Evolutionary conservation across 2,113 vertebrate genomes (phyloP).

Genomic region (Pelobates fuscus): DNA sequence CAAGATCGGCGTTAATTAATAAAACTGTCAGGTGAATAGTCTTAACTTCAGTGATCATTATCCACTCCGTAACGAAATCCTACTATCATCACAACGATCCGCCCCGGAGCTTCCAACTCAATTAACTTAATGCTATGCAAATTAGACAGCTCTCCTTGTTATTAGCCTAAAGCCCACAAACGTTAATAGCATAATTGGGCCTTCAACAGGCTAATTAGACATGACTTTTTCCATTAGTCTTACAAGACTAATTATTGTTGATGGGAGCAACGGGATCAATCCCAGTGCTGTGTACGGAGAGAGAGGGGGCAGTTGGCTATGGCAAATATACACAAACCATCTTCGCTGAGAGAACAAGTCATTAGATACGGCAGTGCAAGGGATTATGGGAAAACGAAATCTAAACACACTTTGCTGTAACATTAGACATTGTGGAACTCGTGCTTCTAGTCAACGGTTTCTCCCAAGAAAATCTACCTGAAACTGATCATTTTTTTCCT

Average conservation of each 20-base stretch:
- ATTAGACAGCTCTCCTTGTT: slow-evolving; percentile 82
- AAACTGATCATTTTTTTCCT: too few relatives aligned
- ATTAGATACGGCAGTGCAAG: neutral
- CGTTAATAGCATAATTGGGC: slow-evolving; percentile 94
- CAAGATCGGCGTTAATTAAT: slow-evolving; percentile 92
- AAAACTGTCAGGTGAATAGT: slow-evolving; percentile 88
- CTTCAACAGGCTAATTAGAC: slow-evolving; percentile 92
- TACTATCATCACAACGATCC: slow-evolving; percentile 69
- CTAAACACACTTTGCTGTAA: neutral
- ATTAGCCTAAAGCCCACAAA: slow-evolving; percentile 81
- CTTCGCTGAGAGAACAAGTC: slow-evolving; percentile 52
- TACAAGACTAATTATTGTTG: slow-evolving; percentile 82
- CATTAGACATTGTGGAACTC: neutral
- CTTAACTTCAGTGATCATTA: slow-evolving; percentile 79
- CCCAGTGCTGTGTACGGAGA: slow-evolving; percentile 60
- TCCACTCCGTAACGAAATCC: slow-evolving; percentile 88
- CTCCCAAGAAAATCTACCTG: too few relatives aligned
- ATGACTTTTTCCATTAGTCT: slow-evolving; percentile 80
- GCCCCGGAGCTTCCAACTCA: slow-evolving; percentile 75
- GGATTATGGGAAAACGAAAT: neutral
- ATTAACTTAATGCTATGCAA: slow-evolving; percentile 99
- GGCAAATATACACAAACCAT: slow-evolving; percentile 59
- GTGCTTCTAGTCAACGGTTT: too few relatives aligned
- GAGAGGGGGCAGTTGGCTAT: slow-evolving; percentile 60
- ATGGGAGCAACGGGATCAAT: slow-evolving; percentile 62